Evolutionary conservation across 2,797 vertebrate genomes (phyloP), one percentile per base, ranked within the genome.

Genomic region (Chaenodraco wilsoni): DNA sequence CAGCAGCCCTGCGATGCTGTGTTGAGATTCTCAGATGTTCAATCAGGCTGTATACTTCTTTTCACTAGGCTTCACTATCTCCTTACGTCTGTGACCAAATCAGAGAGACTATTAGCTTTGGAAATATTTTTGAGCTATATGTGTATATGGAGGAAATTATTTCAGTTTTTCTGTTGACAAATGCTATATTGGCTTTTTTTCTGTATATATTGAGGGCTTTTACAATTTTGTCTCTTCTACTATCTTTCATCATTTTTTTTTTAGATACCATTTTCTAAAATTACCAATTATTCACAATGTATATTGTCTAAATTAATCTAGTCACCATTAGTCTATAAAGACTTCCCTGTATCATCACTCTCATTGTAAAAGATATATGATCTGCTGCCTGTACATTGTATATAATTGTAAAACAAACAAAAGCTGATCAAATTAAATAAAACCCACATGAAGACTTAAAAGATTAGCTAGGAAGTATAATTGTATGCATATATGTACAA

Each of bases 301-400:
- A 92, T 89, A 92, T 90, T 91, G 89, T 94, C 90, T 88, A 85
- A 91, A 87, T 92, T 86, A 88, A 89, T 90, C 86, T 88, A 84
- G 89, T 88, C 86, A 72, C 60, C 91, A 87, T 91, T 81, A 75
- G 91, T 89, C 90, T 87, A 77, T 83, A 74, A 84, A 83, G 83
- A 90, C 89, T 65, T 89, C 82, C 86, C 86, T 92, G 89, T 93
- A 88, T 92, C 92, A 89, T 91, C 93, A 89, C 90, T 92, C 89
- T 91, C 76, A 83, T 86, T 90, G 92, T 92, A 89, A 93, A 92
- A 92, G 91, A 90, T 93, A 91, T 93, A 93, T 92, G 88, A 93
- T 94, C 94, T 94, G 94, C 93, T 95, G 91, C 94, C 93, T 96
- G 95, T 96, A 95, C 92, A 95, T 95, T 96, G 95, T 95, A 95